phyloP scores from a whole-genome alignment of 2,113 vertebrate species.

The Alouatta palliata region DNA sequence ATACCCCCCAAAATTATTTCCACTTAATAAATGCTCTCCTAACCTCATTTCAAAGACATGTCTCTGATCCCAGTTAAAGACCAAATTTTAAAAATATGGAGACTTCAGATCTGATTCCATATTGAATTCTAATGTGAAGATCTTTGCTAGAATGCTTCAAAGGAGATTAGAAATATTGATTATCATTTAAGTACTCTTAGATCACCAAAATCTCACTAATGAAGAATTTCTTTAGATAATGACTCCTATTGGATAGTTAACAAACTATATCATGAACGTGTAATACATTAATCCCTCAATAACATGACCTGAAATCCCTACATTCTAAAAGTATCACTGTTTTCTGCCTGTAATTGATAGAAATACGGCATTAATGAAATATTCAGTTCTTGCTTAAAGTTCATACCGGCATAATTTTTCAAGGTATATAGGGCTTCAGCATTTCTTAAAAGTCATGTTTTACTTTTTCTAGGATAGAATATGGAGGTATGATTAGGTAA shows the following conservation, averaged over 20 bases:
- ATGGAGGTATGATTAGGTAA: not conserved
- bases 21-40: not conserved
- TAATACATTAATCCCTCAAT: constrained; percentile 56
- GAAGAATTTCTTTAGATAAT: constrained; percentile 62
- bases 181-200: constrained; percentile 68
- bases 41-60: not conserved
- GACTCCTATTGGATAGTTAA: constrained; percentile 51
- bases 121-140: constrained; percentile 55
- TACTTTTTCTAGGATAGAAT: not conserved
- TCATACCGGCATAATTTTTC: not conserved
- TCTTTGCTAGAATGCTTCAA: constrained; percentile 45
- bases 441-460: not conserved
- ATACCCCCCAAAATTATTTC: not conserved
- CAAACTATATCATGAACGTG: constrained; percentile 28
- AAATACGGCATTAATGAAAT: not conserved
- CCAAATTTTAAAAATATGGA: constrained; percentile 40
- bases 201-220: constrained; percentile 67
- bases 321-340: not conserved
- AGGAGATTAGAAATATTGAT: constrained; percentile 72
- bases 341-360: constrained; percentile 38
- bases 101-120: constrained; percentile 16
- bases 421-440: not conserved
- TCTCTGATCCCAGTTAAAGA: constrained; percentile 12
- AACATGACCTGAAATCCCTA: constrained; percentile 31
- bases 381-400: not conserved